These are phyloP conservation scores for Acanthurus lineatus DNA, from an alignment of 2,797 vertebrate species.

Conservation along the genomic window DNA sequence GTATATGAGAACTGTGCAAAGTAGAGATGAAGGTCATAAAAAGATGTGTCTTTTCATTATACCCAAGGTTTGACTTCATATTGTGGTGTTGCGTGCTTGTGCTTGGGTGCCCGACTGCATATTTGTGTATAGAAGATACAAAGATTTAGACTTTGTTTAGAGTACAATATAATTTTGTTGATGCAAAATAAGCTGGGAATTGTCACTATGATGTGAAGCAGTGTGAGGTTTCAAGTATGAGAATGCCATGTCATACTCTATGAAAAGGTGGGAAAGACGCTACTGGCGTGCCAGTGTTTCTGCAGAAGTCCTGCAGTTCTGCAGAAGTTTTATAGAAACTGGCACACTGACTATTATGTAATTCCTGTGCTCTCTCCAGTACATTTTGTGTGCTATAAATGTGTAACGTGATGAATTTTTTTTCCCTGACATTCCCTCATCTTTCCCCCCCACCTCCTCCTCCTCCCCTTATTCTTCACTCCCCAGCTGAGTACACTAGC, in stretches of 20 bases:
- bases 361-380: slow-evolving; percentile 40
- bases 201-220: slow-evolving; percentile 2
- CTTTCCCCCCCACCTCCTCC: slow-evolving; percentile 31
- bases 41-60: slow-evolving; percentile 63
- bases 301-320: slow-evolving; percentile 48
- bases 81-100: slow-evolving; percentile 13
- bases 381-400: slow-evolving; percentile 60
- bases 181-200: background rate
- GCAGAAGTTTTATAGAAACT: slow-evolving; percentile 39
- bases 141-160: background rate
- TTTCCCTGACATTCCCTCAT: slow-evolving; percentile 51
- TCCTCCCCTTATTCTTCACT: slow-evolving; percentile 33
- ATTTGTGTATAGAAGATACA: background rate
- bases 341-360: slow-evolving; percentile 57
- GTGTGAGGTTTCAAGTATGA: slow-evolving; percentile 14
- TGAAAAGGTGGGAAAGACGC: background rate
- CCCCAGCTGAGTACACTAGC: slow-evolving; percentile 56
- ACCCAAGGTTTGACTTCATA: slow-evolving; percentile 59
- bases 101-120: background rate
- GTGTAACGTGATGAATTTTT: slow-evolving; percentile 73
- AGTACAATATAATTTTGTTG: background rate
- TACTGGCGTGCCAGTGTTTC: slow-evolving; percentile 19
- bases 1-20: slow-evolving; percentile 64
- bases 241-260: slow-evolving; percentile 10
- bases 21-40: slow-evolving; percentile 51